Conservation (phyloP, 37 sponge, comb jelly and placozoan species). For the Petrosia ficiformis region DNA sequence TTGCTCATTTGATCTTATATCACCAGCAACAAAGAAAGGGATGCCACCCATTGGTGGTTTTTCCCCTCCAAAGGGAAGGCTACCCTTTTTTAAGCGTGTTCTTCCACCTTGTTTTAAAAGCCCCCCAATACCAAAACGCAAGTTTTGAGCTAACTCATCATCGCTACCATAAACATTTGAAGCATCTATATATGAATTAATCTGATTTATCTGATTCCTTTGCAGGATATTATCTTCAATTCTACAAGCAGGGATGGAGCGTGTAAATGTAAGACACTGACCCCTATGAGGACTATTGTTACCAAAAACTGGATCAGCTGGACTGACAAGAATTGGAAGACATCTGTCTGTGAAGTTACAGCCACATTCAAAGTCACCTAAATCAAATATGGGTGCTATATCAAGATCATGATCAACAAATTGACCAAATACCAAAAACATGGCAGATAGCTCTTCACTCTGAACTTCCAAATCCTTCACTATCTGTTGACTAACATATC, state of each 20-base stretch:
- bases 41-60: slow-evolving; percentile 5
- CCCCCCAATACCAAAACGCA: slow-evolving; percentile 39
- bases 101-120: slow-evolving; percentile 15
- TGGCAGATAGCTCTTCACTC: slow-evolving; percentile 51
- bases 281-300: slow-evolving; percentile 26
- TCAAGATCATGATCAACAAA: slow-evolving; percentile 90
- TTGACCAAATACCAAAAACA: slow-evolving; percentile 94
- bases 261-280: slow-evolving; percentile 55
- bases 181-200: slow-evolving; percentile 73
- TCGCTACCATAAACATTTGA: slow-evolving; percentile 73
- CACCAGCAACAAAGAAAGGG: slow-evolving; percentile 80
- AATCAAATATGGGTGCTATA: slow-evolving; percentile 27
- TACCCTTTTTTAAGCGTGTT: slow-evolving; percentile 38
- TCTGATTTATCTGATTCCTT: slow-evolving; percentile 68
- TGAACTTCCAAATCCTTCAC: not conserved
- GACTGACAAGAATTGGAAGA: slow-evolving; percentile 35
- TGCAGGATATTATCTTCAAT: slow-evolving; percentile 4
- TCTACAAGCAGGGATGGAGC: slow-evolving; percentile 47
- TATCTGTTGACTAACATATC: slow-evolving; percentile 32
- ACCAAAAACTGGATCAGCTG: slow-evolving; percentile 41
- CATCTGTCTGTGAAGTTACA: slow-evolving; percentile 48
- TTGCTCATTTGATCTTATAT: slow-evolving; percentile 88
- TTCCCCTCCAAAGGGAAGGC: slow-evolving; percentile 37
- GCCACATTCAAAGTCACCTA: slow-evolving; percentile 25
- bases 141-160: not conserved